Conservation (phyloP, 2,888 invertebrate species). For the Trichogramma evanescens region DNA sequence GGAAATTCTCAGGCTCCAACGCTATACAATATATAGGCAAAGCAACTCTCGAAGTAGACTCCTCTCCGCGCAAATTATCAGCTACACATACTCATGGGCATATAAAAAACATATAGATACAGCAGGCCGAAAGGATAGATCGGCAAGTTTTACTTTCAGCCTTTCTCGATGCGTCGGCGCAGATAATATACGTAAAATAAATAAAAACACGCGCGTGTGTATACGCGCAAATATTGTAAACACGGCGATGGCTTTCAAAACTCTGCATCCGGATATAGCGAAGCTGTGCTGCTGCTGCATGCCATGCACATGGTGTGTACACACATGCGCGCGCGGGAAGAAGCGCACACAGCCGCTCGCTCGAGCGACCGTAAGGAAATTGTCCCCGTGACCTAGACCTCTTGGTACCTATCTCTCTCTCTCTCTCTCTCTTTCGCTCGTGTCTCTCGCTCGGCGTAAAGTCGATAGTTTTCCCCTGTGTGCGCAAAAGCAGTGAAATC, state of each 20-base stretch:
- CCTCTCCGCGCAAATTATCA: no score
- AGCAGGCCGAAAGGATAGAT: no score
- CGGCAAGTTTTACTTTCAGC: no score
- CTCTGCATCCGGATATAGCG: not conserved
- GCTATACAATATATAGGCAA: no score
- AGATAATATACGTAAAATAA: not conserved
- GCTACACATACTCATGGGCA: no score
- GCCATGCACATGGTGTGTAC: not conserved
- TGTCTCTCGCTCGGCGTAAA: constrained; percentile 3
- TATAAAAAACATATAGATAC: no score
- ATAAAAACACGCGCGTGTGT: not conserved
- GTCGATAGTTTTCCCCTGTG: constrained; percentile 6
- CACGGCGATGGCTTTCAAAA: no score
- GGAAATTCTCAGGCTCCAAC: no score
- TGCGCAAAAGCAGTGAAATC: constrained; percentile 8
- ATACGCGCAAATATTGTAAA: not conserved
- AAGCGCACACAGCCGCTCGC: not conserved
- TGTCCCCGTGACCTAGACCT: constrained; percentile 19
- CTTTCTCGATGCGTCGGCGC: no score
- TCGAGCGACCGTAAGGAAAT: constrained; percentile 1
- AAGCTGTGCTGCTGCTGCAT: not conserved
- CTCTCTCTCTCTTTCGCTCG: no score
- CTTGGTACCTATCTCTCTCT: not conserved
- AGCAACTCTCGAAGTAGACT: no score
- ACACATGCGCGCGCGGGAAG: not conserved